Base-by-base conservation (phyloP, 2,113 vertebrate species). In the Pterocles orientalis region DNA sequence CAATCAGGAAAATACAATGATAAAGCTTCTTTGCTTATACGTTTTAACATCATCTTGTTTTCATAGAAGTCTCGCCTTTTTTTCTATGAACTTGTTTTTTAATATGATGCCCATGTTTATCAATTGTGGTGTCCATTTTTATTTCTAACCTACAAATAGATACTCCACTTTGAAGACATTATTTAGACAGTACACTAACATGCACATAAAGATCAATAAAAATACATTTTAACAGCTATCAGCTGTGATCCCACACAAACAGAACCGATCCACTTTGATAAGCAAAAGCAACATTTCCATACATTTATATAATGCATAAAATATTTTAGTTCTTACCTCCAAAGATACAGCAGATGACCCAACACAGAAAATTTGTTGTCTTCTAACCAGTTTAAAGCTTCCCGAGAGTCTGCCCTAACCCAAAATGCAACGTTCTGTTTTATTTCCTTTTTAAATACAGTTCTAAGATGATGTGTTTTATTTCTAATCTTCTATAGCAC, bases 301-400 rank as follows among this genome's bases (percentile, higher is more conserved):
- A 71, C 18, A 9, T 71, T 73, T 71, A 31, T 66, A 73, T 5
- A 68, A 62, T 7, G 4, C 1, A 4, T 10, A 48, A 6, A 36
- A 39, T 65, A 56, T 77, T 66, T 54, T 68, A 88, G 61, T 91
- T 91, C 97, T 98, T 98, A 98, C 98, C 98, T 98, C 92, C 71
- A 81, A 92, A 95, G 66, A 58, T 43, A 56, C 43, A 86, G 68
- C 61, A 61, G 75, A 54, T 82, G 76, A 86, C 25, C 72, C 71
- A 83, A 50, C 7, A 88, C 64, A 94, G 84, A 96, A 89, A 84
- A 95, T 53, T 7, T 47, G 41, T 69, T 70, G 77, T 51, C 69
- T 97, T 90, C 75, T 92, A 86, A 64, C 60, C 64, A 91, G 53
- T 89, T 81, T 25, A 24, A 92, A 93, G 60, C 61, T 85, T 95